Conservation (phyloP, 2,888 invertebrate genomes). For the Epicampocera succincta region DNA sequence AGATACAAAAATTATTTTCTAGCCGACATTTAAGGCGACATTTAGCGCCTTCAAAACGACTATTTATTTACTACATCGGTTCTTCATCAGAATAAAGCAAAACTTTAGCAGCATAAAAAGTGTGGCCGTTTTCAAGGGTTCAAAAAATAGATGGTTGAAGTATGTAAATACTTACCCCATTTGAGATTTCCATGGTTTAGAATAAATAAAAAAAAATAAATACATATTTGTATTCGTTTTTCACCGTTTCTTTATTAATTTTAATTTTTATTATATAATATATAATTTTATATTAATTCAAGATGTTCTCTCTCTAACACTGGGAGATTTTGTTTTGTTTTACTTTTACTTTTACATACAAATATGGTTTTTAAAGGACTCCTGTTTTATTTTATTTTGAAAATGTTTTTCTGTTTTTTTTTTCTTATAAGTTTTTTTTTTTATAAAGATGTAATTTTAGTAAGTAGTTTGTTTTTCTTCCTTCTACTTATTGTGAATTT, state of each 20-base stretch:
- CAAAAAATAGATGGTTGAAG: too few relatives aligned
- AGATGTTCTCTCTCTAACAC: conserved; percentile 78
- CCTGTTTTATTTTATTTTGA: conserved; percentile 58
- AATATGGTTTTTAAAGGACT: conserved; percentile 74
- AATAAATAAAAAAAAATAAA: not conserved
- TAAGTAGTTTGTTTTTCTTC: conserved; percentile 68
- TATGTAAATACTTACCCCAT: too few relatives aligned
- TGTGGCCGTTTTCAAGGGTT: too few relatives aligned
- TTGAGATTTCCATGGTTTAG: too few relatives aligned
- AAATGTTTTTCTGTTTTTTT: conserved; percentile 43
- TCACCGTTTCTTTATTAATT: conserved; percentile 67
- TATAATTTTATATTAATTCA: conserved; percentile 78
- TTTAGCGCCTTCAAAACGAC: too few relatives aligned
- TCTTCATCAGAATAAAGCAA: too few relatives aligned
- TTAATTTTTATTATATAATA: conserved; percentile 69
- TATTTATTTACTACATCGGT: too few relatives aligned
- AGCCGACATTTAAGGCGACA: too few relatives aligned
- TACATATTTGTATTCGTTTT: conserved; percentile 14
- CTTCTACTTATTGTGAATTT: conserved; percentile 62
- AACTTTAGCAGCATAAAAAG: too few relatives aligned
- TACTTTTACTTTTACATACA: conserved; percentile 80
- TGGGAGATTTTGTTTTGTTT: conserved; percentile 71
- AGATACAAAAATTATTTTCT: too few relatives aligned
- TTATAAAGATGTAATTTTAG: conserved; percentile 62
- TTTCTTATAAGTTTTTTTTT: too few relatives aligned